Evolutionary conservation across 2,888 invertebrate genomes (phyloP), one percentile per base, ranked within the genome.

Genomic region (Chaetogeoica ovagalla): DNA sequence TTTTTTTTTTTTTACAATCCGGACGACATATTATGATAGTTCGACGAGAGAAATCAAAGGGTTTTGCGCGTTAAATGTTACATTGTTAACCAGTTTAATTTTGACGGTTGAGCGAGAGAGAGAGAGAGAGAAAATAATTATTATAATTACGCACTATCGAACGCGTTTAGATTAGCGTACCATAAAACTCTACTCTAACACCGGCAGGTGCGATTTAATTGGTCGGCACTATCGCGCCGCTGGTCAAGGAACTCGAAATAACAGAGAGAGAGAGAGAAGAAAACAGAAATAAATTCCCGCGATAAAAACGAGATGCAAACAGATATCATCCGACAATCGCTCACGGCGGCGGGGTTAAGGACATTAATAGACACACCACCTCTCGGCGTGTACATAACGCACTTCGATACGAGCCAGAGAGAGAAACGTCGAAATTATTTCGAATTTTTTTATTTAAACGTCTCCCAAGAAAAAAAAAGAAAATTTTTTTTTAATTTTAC

Each of bases 161-260:
- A 37, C 11, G 11, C 52, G 19, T 48, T 23, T 30, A 63, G 23
- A 55, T 52, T 52, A 48, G 52, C 9, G 21, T 0, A 62, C 30
- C 15, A 48, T 13, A 48, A 48, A 48, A 48, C 15, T 1, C 15
- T 9, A 43, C 21, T 19, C 39, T 17, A 23, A n/a, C 15, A 13
- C 55, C 37, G 13, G 37, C 48, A 37, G 9, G n/a, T 11, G 37
- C 5, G 21, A 17, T 2, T 21, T 52, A 73, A 73, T 73, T 63
- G 52, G 63, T 73, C 55, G 52, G 63, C 21, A 37, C 37, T 63
- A 73, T 55, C 37, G n/a, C n/a, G n/a, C n/a, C n/a, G 52, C 37
- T 63, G 17, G 63, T 73, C 37, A 63, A 73, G 48, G 37, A 73
- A 73, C 63, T 52, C 52, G 19, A 63, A 73, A n/a, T 52, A 63